phyloP scores from a whole-genome alignment of 2,113 vertebrate genomes.

The Macquaria ambigua region DNA sequence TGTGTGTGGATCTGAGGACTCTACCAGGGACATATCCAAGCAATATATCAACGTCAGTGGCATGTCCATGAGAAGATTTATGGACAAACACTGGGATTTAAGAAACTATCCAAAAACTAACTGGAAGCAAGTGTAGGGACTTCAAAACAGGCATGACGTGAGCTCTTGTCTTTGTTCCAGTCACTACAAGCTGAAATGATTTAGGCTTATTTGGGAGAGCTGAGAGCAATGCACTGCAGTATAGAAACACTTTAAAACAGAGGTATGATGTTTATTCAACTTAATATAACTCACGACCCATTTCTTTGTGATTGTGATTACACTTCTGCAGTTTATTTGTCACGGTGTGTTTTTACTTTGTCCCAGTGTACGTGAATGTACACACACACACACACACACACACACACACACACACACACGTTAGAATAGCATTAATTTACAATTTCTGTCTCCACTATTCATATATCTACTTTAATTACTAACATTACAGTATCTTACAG shows the following conservation, averaged over 20 bases:
- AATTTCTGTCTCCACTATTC: no score
- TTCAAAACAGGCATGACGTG: not conserved
- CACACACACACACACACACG: no score
- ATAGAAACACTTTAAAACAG: not conserved
- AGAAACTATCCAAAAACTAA: not conserved
- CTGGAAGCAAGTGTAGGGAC: not conserved
- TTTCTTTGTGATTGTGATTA: not conserved
- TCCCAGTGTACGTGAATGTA: no score
- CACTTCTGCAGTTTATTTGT: not conserved
- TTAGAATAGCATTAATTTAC: no score
- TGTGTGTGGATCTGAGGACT: slow-evolving; percentile 15
- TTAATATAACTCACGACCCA: no score
- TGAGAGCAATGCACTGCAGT: not conserved
- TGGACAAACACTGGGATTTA: slow-evolving; percentile 24
- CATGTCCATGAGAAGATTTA: slow-evolving; percentile 12
- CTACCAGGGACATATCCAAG: slow-evolving; percentile 8
- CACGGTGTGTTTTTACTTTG: not conserved
- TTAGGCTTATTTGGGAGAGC: not conserved
- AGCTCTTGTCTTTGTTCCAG: not conserved
- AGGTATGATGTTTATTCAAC: not conserved
- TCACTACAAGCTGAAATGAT: not conserved
- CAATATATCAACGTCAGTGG: slow-evolving; percentile 31
- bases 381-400: no score
- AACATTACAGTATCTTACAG: no score
- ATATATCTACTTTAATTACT: no score